Conservation (phyloP, 2,113 vertebrate genomes). For the Regulus satrapa region DNA sequence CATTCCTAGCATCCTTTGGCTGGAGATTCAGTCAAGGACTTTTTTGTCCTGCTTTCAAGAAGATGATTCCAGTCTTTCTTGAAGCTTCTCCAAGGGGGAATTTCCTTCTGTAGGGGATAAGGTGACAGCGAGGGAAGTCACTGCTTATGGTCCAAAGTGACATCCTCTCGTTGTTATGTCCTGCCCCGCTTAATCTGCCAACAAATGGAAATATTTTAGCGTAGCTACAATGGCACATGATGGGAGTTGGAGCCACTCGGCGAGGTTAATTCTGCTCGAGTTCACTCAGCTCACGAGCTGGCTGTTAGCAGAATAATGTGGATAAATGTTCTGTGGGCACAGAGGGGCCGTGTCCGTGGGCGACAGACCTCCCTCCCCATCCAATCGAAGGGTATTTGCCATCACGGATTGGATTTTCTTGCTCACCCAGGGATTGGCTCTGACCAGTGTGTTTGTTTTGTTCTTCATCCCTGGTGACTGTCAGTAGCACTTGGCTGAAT, state of each 20-base stretch:
- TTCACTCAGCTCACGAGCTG: not conserved
- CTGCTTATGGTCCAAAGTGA: not conserved
- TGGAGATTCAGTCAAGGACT: not conserved
- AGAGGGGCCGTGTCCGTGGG: not conserved
- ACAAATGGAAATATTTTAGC: not conserved
- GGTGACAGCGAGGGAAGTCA: not conserved
- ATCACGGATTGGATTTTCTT: not conserved
- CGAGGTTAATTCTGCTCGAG: not conserved
- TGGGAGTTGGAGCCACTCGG: not conserved
- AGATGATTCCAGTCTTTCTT: not conserved
- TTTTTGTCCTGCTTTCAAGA: not conserved
- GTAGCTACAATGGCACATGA: not conserved
- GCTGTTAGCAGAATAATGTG: not conserved
- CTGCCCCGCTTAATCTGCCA: not conserved
- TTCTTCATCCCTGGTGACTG: conserved; percentile 46
- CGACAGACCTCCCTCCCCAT: not conserved
- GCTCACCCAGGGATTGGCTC: not conserved
- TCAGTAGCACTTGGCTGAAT: conserved; percentile 48
- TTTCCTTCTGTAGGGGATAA: not conserved
- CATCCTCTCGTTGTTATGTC: not conserved
- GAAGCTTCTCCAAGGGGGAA: conserved; percentile 5
- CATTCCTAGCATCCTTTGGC: conserved; percentile 14
- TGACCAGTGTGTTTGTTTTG: conserved; percentile 44
- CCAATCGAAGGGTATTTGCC: not conserved
- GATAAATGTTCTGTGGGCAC: not conserved